Conservation (phyloP, 2,888 invertebrate genomes). For the Lapara coniferarum region DNA sequence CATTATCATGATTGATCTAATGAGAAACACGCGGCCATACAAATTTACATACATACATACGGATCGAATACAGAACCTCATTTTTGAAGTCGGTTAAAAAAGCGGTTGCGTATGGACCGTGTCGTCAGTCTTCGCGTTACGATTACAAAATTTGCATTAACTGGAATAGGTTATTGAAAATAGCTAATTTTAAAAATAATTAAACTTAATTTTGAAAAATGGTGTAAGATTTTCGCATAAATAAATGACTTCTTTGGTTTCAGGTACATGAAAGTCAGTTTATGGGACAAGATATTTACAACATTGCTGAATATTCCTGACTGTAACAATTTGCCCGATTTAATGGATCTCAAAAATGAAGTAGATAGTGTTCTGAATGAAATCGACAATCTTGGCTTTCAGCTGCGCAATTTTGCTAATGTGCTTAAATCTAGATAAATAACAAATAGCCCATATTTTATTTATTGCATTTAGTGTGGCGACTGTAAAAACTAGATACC, state of each 20-base stretch:
- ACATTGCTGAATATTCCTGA: slow-evolving; percentile 91
- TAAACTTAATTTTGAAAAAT: no score
- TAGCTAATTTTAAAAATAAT: no score
- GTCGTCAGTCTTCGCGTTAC: no score
- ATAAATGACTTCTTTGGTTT: slow-evolving; percentile 39
- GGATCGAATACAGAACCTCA: no score
- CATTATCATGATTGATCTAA: no score
- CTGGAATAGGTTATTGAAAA: no score
- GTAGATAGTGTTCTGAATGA: slow-evolving; percentile 69
- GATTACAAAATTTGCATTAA: no score
- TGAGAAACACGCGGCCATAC: no score
- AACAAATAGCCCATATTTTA: slow-evolving; percentile 59
- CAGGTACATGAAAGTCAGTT: slow-evolving; percentile 87
- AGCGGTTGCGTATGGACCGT: no score
- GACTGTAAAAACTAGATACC: slow-evolving; percentile 74
- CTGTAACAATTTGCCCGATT: slow-evolving; percentile 89
- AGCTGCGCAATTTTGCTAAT: slow-evolving; percentile 78
- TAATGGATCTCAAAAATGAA: slow-evolving; percentile 83
- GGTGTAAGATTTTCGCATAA: no score
- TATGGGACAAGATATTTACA: slow-evolving; percentile 93
- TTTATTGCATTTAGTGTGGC: slow-evolving; percentile 81
- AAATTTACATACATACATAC: no score
- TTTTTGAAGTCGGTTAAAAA: no score
- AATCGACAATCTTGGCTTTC: slow-evolving; percentile 67
- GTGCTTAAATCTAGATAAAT: slow-evolving; percentile 82